These are phyloP conservation scores for Stratiomys singularior DNA, from an alignment of 2,888 invertebrate species.

Conservation along the genomic window DNA sequence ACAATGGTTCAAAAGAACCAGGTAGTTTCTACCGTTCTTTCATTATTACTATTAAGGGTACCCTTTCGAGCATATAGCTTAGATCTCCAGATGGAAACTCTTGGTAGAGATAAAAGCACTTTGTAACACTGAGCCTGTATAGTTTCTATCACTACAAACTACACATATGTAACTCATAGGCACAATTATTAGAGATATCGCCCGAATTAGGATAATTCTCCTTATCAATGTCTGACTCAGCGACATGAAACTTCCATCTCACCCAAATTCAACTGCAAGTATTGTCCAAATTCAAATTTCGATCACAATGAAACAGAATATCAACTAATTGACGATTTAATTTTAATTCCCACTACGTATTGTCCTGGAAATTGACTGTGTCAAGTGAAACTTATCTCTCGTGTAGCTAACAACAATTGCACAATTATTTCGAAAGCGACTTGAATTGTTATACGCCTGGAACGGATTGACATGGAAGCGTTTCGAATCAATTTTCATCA, in stretches of 20 bases:
- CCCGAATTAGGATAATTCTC: too few species aligned
- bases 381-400: conserved; percentile 29
- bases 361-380: conserved; percentile 26
- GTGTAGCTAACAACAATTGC: conserved; percentile 28
- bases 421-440: conserved; percentile 18
- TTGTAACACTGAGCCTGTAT: too few species aligned
- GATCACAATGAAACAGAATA: neutral
- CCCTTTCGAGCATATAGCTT: too few species aligned
- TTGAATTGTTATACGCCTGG: neutral
- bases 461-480: conserved; percentile 34
- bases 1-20: too few species aligned
- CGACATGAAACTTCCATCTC: neutral
- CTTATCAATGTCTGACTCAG: too few species aligned
- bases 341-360: conserved; percentile 8
- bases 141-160: too few species aligned
- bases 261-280: neutral
- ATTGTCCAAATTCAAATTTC: neutral
- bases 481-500: conserved; percentile 33
- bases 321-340: conserved; percentile 26
- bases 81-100: too few species aligned
- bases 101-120: too few species aligned
- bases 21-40: too few species aligned
- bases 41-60: too few species aligned
- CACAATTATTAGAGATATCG: too few species aligned
- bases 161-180: too few species aligned